Evolutionary conservation across 2,113 vertebrate genomes (phyloP).

Genomic region (Gnathonemus echidnorhynchus): DNA sequence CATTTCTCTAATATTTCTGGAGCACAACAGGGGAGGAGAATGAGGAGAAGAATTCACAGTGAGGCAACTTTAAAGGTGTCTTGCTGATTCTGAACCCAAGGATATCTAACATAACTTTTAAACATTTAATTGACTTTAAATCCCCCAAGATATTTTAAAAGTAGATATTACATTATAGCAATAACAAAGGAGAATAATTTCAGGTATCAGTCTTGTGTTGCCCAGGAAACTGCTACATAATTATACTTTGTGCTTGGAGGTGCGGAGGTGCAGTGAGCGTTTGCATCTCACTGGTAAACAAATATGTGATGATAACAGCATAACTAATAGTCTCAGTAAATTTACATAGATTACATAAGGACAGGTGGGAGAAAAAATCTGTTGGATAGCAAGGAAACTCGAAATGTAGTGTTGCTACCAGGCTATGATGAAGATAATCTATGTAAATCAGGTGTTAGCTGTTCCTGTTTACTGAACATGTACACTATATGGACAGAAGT

Average conservation of each 20-base stretch:
- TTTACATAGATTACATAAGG: neutral
- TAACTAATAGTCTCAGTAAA: neutral
- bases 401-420: neutral
- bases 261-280: neutral
- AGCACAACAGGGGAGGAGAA: neutral
- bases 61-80: neutral
- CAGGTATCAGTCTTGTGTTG: neutral
- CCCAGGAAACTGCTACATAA: constrained; percentile 5
- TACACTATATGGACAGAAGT: neutral
- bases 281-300: neutral
- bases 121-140: neutral
- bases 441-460: neutral
- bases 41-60: neutral
- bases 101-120: neutral
- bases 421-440: neutral
- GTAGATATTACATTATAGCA: neutral
- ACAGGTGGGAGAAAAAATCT: neutral
- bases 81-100: neutral
- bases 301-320: neutral
- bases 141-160: neutral
- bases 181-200: neutral
- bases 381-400: neutral
- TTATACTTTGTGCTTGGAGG: neutral
- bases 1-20: neutral
- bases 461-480: neutral